Evolutionary conservation across 2,888 invertebrate genomes (phyloP).

Genomic region (Chloroclysta siterata): DNA sequence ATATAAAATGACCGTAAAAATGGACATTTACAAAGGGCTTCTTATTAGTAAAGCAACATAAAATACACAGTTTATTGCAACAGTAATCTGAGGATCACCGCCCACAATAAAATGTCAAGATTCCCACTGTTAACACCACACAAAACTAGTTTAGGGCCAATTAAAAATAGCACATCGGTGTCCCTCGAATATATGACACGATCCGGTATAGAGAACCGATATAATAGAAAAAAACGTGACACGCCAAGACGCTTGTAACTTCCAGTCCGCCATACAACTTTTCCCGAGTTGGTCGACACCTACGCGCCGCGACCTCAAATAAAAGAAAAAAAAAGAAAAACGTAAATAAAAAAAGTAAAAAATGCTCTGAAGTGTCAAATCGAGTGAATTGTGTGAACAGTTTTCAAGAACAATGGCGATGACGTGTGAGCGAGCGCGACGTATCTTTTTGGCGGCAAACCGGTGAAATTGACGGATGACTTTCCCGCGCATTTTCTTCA

Average conservation of each 20-base stretch:
- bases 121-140: conserved; percentile 34
- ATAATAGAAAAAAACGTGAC: conserved; percentile 73
- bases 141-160: conserved; percentile 54
- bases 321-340: conserved; percentile 37
- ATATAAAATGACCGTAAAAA: no score
- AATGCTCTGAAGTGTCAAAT: conserved; percentile 20
- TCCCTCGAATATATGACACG: conserved; percentile 70
- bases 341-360: conserved; percentile 27
- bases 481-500: conserved; percentile 74
- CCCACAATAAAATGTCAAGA: conserved; percentile 23
- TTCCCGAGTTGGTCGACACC: conserved; percentile 75
- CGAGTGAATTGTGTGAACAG: conserved; percentile 33
- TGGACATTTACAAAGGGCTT: not conserved
- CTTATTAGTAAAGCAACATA: not conserved
- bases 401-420: conserved; percentile 58
- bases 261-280: conserved; percentile 76
- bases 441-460: conserved; percentile 71
- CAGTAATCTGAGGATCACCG: conserved; percentile 5
- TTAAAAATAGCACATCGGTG: conserved; percentile 73
- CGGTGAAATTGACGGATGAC: conserved; percentile 73
- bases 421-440: conserved; percentile 62
- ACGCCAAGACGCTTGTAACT: conserved; percentile 52
- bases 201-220: conserved; percentile 67
- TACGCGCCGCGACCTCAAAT: conserved; percentile 54
- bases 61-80: conserved; percentile 3